Evolutionary conservation across 2,888 invertebrate genomes (phyloP), one percentile per base, ranked within the genome.

Genomic region (Metalampra italica): DNA sequence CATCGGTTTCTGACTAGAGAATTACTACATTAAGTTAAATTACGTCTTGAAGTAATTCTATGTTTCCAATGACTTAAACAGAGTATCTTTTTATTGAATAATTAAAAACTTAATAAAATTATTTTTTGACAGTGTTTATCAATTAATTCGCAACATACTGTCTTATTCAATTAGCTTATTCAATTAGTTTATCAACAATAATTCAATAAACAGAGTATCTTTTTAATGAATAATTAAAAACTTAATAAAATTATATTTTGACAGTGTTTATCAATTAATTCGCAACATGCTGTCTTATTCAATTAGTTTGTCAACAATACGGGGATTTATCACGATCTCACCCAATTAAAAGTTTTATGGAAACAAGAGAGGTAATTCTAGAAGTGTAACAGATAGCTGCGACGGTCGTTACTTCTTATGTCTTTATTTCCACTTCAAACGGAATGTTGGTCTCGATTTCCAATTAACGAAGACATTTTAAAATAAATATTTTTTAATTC

Each of bases 101-200:
- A n/a, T n/a, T n/a, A n/a, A n/a, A n/a, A n/a, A n/a, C n/a, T n/a
- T n/a, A n/a, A n/a, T n/a, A n/a, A n/a, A n/a, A n/a, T n/a, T n/a
- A n/a, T n/a, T n/a, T n/a, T n/a, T n/a, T n/a, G n/a, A n/a, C n/a
- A n/a, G n/a, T n/a, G n/a, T n/a, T n/a, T n/a, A n/a, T n/a, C 22
- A 22, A 22, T 22, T 22, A 22, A 3, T 22, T 22, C 22, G 22
- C 5, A 22, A 22, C 2, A 22, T 22, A 52, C 32, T 50, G 22
- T 45, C 37, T 51, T 44, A 56, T 56, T 57, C 53, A 57, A 57
- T n/a, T n/a, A n/a, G n/a, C n/a, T n/a, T n/a, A n/a, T n/a, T n/a
- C n/a, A n/a, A n/a, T 56, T 56, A 55, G 51, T 38, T 45, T 52
- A 55, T 48, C 43, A 30, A 42, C 42, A 54, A 55, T 53, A 50